Conservation (phyloP, 2,113 vertebrate species). For the Channa maculata region DNA sequence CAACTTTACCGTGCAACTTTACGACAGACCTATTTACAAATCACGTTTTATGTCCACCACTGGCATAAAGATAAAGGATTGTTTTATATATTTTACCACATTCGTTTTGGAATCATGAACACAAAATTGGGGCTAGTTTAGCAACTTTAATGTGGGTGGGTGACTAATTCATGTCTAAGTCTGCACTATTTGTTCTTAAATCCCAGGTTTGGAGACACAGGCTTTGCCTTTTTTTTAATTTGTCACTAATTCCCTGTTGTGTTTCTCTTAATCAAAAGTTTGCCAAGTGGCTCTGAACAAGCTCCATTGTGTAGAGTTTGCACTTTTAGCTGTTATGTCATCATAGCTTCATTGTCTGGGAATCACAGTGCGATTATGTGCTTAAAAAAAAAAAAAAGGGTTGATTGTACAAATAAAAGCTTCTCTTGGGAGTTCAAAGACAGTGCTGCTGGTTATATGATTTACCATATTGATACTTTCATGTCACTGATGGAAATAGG, state of each 20-base stretch:
- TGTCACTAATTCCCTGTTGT: not conserved
- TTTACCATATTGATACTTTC: not conserved
- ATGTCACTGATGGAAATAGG: not conserved
- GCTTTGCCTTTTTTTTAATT: not conserved
- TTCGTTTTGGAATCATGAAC: not conserved
- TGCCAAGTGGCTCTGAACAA: not conserved
- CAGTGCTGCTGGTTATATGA: not conserved
- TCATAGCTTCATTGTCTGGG: not conserved
- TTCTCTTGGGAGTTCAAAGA: not conserved
- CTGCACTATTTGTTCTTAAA: not conserved
- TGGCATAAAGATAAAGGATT: not conserved
- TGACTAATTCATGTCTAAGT: no score
- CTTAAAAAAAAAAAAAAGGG: no score
- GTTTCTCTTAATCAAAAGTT: not conserved
- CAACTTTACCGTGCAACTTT: no score
- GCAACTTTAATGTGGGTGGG: no score
- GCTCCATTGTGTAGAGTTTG: not conserved
- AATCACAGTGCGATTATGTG: not conserved
- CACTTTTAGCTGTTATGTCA: not conserved
- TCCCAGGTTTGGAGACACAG: not conserved
- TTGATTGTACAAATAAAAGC: not conserved
- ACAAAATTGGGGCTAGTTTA: not conserved
- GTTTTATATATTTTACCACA: not conserved
- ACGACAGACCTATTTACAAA: no score
- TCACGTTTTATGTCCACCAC: no score